Evolutionary conservation across 1,140 invertebrate species (phyloP).

Genomic region (Lutraria rhynchaena): DNA sequence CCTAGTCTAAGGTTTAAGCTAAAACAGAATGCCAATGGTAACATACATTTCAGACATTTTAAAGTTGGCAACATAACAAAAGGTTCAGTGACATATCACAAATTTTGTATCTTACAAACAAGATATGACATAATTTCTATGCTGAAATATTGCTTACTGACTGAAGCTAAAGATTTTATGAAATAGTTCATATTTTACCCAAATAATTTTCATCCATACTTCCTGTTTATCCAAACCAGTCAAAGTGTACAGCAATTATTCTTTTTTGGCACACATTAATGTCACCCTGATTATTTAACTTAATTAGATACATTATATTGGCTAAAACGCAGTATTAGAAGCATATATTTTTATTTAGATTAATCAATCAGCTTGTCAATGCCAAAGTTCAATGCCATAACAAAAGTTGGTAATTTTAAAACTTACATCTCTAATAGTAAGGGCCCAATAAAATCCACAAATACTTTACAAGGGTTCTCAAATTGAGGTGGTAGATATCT

Average conservation of each 20-base stretch:
- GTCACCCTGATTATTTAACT: background rate
- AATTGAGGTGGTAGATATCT: constrained; percentile 63
- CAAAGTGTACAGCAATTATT: background rate
- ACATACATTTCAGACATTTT: background rate
- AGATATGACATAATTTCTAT: too few species aligned
- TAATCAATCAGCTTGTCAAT: too few species aligned
- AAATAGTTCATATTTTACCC: too few species aligned
- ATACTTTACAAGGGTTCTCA: constrained; percentile 62
- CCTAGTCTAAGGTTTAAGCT: background rate
- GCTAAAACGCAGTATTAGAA: background rate
- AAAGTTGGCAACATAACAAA: background rate
- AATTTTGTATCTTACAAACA: too few species aligned
- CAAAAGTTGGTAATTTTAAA: background rate
- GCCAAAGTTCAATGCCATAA: background rate
- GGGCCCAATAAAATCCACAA: constrained; percentile 66
- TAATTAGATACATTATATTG: background rate
- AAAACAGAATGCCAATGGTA: background rate
- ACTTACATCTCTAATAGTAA: constrained; percentile 71
- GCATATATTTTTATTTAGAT: too few species aligned
- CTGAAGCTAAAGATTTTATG: too few species aligned
- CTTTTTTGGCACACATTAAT: background rate
- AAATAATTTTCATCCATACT: too few species aligned
- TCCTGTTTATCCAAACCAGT: too few species aligned
- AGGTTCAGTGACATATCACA: background rate
- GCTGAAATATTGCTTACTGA: too few species aligned